These are phyloP conservation scores for Hofmannophila pseudospretella DNA, from an alignment of 2,888 invertebrate genomes.

Conservation along the genomic window DNA sequence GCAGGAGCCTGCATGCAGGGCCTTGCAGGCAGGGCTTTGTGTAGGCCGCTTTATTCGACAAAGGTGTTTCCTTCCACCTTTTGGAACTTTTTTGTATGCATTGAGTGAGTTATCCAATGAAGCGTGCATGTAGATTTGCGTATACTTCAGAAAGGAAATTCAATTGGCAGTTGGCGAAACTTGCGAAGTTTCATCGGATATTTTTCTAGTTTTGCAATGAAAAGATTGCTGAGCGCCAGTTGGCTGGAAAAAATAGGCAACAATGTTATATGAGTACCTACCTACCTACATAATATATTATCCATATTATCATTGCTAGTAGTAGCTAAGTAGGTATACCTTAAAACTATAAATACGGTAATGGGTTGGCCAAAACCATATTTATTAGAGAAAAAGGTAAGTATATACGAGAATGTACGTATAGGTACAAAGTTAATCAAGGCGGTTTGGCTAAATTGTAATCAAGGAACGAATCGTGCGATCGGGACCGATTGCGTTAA, in stretches of 20 bases:
- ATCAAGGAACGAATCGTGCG: constrained; percentile 17
- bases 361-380: too few species aligned
- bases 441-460: constrained; percentile 16
- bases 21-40: too few species aligned
- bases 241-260: too few species aligned
- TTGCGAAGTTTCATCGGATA: too few species aligned
- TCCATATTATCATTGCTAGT: constrained; percentile 3
- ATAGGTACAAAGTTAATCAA: constrained; percentile 15
- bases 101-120: constrained; percentile 32
- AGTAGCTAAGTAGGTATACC: too few species aligned
- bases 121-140: constrained; percentile 25
- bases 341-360: too few species aligned
- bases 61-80: constrained; percentile 33
- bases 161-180: constrained; percentile 5
- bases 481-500: constrained; percentile 15
- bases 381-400: too few species aligned
- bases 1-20: too few species aligned
- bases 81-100: constrained; percentile 32
- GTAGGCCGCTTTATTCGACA: constrained; percentile 25
- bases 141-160: constrained; percentile 15
- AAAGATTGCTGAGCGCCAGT: too few species aligned
- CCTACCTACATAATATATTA: too few species aligned
- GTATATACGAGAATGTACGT: neutral
- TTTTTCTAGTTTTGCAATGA: too few species aligned
- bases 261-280: too few species aligned